Base-by-base conservation (phyloP, 2,113 vertebrate genomes). In the Python bivittatus region DNA sequence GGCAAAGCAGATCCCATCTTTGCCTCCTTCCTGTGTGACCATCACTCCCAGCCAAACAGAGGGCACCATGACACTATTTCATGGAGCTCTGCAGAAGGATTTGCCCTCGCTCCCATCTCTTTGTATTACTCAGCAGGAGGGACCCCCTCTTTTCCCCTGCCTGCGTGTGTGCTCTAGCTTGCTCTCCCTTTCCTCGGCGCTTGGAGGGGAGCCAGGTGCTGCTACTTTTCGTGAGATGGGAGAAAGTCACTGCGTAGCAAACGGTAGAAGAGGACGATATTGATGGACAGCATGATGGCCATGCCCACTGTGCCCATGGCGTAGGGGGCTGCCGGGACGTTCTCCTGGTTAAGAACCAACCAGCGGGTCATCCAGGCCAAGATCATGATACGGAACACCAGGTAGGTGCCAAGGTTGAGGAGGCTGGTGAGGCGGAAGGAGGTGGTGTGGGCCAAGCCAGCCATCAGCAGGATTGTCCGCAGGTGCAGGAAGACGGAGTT, bases 341-440 rank as follows among this genome's bases (percentile, higher is more conserved):
- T 98, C 17, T 98, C 97, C 20, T 98, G 97, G 61, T 99, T 98
- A 79, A 96, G 95, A 94, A 99, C 97, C 94, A 99, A 97, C 98
- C 99, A 99, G 92, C 97, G 98, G 23, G 97, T 98, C 99, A 99
- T 99, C 98, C 98, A 99, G 91, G 98, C 98, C 96, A 99, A 96
- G 0, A 98, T 99, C 94, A 97, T 97, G 86, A 99, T 98, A 95
- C 98, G 98, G 91, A 99, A 99, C 93, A 99, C 97, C 95, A 98
- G 96, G 17, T 99, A 99, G 0, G 98, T 99, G 94, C 98, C 98
- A 96, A 99, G 96, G 96, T 99, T 98, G 93, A 98, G 3, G 60
- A 99, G 96, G 97, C 98, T 98, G 98, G 98, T 98, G 95, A 99
- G 90, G 0, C 98, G 97, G 97, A 99, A 99, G 91, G 96, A 94